Conservation (phyloP, 1,140 invertebrate species). For the Leptopilina boulardi region DNA sequence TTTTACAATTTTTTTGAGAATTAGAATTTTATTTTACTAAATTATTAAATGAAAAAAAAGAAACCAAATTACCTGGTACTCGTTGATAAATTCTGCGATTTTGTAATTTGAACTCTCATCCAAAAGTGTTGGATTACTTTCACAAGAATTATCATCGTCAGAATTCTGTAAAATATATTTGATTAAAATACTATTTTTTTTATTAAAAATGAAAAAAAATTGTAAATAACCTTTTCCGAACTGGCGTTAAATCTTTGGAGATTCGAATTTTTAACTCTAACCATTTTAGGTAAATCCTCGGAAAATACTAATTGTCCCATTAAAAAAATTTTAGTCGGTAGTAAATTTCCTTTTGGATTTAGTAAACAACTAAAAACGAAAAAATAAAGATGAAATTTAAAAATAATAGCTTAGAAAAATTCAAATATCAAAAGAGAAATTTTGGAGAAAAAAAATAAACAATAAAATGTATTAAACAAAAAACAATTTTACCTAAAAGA, state of each 20-base stretch:
- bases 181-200: slow-evolving; percentile 43
- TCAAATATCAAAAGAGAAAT: background rate
- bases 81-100: slow-evolving; percentile 75
- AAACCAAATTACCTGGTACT: slow-evolving; percentile 72
- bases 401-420: slow-evolving; percentile 29
- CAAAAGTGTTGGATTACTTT: slow-evolving; percentile 2
- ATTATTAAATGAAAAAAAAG: slow-evolving; percentile 32
- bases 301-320: slow-evolving; percentile 65
- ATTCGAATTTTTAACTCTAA: slow-evolving; percentile 61
- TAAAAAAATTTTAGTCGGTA: slow-evolving; percentile 70
- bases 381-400: slow-evolving; percentile 48
- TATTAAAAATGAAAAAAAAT: background rate
- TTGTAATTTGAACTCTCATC: slow-evolving; percentile 57
- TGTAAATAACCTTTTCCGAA: slow-evolving; percentile 48
- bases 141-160: slow-evolving; percentile 45
- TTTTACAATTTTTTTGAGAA: no score
- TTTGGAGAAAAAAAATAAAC: slow-evolving; percentile 13
- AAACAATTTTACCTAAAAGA: slow-evolving; percentile 56
- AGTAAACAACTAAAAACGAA: slow-evolving; percentile 55
- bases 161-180: slow-evolving; percentile 60
- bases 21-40: no score
- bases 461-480: slow-evolving; percentile 18
- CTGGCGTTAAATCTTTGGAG: slow-evolving; percentile 46
- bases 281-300: slow-evolving; percentile 64
- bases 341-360: slow-evolving; percentile 62